These are phyloP conservation scores for Mythimna ferrago DNA, from an alignment of 2,888 invertebrate genomes.

Conservation along the genomic window DNA sequence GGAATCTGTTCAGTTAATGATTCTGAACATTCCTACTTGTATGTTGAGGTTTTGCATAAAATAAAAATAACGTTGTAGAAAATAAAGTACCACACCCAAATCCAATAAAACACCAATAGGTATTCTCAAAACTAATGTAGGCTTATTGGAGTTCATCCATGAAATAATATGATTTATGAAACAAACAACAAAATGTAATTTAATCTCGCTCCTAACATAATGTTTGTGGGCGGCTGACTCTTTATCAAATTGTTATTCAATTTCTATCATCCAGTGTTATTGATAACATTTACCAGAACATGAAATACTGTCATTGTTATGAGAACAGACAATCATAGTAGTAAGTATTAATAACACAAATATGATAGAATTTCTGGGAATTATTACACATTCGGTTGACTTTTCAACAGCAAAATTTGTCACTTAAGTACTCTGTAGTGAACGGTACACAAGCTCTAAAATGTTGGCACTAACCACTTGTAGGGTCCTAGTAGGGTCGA, in stretches of 20 bases:
- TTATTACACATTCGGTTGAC: neutral
- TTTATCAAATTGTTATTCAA: constrained; percentile 27
- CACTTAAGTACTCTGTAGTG: neutral
- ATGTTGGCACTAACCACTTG: no score
- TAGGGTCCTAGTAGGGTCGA: no score
- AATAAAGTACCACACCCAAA: neutral
- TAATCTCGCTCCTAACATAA: constrained; percentile 20
- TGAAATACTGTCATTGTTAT: constrained; percentile 1
- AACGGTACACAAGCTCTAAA: neutral
- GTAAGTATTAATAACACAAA: neutral
- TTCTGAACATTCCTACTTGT: no score
- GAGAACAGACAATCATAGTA: constrained; percentile 15
- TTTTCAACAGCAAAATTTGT: neutral
- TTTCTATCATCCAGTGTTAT: constrained; percentile 21
- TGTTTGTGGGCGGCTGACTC: constrained; percentile 30
- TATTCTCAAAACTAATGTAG: neutral
- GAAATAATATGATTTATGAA: constrained; percentile 8
- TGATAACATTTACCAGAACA: constrained; percentile 48
- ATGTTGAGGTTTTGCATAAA: no score
- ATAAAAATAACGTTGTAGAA: neutral
- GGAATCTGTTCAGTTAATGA: no score
- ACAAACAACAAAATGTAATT: constrained; percentile 28
- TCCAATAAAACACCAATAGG: neutral
- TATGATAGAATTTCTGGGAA: neutral
- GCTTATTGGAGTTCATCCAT: neutral